These are phyloP conservation scores for Heterodera filipjevi DNA, from an alignment of 2,888 invertebrate species.

Conservation along the genomic window DNA sequence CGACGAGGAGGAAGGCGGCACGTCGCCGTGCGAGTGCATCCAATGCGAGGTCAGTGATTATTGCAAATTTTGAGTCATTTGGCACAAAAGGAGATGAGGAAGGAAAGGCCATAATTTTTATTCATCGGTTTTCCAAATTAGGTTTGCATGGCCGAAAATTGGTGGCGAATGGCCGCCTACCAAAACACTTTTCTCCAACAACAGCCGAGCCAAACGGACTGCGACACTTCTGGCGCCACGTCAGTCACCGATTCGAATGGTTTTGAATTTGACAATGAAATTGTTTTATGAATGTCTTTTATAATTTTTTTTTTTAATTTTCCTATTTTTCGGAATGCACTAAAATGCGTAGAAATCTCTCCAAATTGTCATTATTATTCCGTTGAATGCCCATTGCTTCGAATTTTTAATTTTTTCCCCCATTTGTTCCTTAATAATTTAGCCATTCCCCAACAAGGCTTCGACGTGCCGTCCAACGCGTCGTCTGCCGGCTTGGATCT, in stretches of 20 bases:
- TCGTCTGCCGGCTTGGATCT: conserved; percentile 16
- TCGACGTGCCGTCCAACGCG: conserved; percentile 13
- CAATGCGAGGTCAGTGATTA: conserved; percentile 8
- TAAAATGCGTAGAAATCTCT: too few species aligned
- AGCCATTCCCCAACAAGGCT: neutral
- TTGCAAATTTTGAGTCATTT: neutral
- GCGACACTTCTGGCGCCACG: neutral
- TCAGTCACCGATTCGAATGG: conserved; percentile 1
- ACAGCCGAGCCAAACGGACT: conserved; percentile 12
- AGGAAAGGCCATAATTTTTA: too few species aligned
- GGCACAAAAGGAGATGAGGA: neutral
- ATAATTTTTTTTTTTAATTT: neutral
- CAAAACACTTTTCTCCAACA: conserved; percentile 33
- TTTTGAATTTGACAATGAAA: neutral
- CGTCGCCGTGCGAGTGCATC: conserved; percentile 23
- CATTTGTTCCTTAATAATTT: neutral
- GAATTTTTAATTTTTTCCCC: neutral
- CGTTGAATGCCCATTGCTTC: neutral
- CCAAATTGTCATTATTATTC: too few species aligned
- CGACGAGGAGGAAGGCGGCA: conserved; percentile 1
- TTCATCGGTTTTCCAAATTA: conserved; percentile 4
- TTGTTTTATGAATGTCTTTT: neutral
- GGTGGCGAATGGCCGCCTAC: conserved; percentile 36
- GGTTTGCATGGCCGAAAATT: conserved; percentile 35
- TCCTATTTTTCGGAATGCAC: conserved; percentile 31